A percentile compares a stretch with the other conserved stretches of the same genome.
Evolutionary conservation across 2,113 vertebrate species (phyloP).

Genomic region (Thermophis baileyi): DNA sequence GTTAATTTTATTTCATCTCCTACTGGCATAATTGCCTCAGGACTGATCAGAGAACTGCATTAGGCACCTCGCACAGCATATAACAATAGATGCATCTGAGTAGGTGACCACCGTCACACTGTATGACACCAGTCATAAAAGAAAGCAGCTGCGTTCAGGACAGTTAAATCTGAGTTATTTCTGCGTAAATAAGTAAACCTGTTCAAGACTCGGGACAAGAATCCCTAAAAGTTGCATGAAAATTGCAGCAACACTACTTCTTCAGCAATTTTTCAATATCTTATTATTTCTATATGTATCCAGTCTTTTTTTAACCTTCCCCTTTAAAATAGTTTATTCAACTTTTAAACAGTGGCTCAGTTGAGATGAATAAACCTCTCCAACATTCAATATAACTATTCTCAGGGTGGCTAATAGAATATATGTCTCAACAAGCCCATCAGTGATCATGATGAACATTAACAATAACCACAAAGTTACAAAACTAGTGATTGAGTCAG

Average conservation of each 20-base stretch:
- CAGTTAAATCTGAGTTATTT: not conserved
- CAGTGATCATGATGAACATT: not conserved
- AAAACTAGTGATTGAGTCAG: not conserved
- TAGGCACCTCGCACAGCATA: not conserved
- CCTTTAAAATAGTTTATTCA: not conserved
- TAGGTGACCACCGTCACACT: not conserved
- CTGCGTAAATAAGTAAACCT: not conserved
- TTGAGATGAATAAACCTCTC: not conserved
- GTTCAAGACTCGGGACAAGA: not conserved
- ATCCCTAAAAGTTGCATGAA: not conserved
- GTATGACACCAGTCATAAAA: not conserved
- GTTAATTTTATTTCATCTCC: not conserved
- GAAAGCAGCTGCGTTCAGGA: not conserved
- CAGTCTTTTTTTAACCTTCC: not conserved
- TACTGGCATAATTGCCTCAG: not conserved
- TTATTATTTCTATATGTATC: not conserved
- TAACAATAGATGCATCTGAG: not conserved
- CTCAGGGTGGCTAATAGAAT: not conserved
- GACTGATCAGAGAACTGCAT: not conserved
- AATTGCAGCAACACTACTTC: not conserved
- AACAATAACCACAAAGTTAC: not conserved
- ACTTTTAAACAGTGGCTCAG: not conserved
- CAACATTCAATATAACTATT: not conserved
- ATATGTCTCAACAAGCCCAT: not conserved
- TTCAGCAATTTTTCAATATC: not conserved